Conservation (phyloP, 2,113 vertebrate species). For the Malurus melanocephalus region DNA sequence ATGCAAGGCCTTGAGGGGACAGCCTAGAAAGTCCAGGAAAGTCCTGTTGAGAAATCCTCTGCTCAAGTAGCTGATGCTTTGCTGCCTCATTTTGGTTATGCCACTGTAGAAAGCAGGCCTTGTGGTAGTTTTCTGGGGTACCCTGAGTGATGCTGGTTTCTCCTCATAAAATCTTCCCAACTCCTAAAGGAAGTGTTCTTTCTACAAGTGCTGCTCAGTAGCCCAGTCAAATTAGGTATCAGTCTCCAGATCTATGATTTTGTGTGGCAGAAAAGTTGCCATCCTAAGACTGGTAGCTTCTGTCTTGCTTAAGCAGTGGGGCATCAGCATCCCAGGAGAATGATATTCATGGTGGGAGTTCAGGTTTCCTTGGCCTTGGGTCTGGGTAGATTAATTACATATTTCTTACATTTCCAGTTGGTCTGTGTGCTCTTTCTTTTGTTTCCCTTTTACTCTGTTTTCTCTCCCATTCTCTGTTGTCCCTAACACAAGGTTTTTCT, state of each 20-base stretch:
- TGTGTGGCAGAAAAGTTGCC: not conserved
- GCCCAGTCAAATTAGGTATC: not conserved
- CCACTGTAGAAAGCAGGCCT: not conserved
- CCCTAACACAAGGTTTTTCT: not conserved
- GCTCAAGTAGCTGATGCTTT: accelerated
- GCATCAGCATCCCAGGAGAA: not conserved
- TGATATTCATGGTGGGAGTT: not conserved
- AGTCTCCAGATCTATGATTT: not conserved
- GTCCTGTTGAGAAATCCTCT: not conserved
- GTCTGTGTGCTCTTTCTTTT: not conserved
- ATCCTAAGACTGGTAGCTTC: not conserved
- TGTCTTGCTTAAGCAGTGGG: not conserved
- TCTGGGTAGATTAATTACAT: not conserved
- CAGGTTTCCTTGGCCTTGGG: not conserved
- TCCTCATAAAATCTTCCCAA: not conserved
- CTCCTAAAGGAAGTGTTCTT: not conserved
- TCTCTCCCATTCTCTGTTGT: not conserved
- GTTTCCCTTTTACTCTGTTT: not conserved
- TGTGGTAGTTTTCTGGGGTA: not conserved
- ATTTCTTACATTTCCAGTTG: not conserved
- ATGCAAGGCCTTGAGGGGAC: not conserved
- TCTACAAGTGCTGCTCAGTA: not conserved
- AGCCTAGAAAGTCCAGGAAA: not conserved
- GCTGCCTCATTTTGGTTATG: not conserved
- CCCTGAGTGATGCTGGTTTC: not conserved